Evolutionary conservation across 2,797 vertebrate genomes (phyloP).

Genomic region (Sarcophilus harrisii): DNA sequence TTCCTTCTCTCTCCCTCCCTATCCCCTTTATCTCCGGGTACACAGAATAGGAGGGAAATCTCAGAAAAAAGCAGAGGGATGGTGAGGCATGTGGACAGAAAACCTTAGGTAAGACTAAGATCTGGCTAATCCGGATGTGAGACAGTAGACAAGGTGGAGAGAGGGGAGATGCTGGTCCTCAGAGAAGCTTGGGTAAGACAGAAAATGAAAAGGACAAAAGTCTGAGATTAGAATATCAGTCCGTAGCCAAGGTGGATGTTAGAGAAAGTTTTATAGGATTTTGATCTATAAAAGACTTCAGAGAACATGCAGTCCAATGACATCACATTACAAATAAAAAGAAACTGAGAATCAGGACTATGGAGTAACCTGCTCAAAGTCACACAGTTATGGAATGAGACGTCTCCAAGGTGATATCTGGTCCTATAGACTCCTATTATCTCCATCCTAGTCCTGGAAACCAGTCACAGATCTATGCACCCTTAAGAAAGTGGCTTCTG

Average conservation of each 20-base stretch:
- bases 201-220: neutral
- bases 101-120: neutral
- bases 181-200: neutral
- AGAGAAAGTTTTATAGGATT: neutral
- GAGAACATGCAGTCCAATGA: neutral
- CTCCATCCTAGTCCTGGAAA: neutral
- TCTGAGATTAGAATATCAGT: neutral
- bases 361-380: neutral
- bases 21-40: neutral
- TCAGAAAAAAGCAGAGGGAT: neutral
- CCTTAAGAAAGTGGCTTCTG: neutral
- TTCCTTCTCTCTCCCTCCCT: too few relatives aligned
- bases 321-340: neutral
- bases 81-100: neutral
- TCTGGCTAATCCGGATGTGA: rapidly evolving
- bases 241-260: neutral
- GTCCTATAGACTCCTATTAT: neutral
- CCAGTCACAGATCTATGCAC: neutral
- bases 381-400: neutral
- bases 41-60: neutral
- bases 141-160: neutral
- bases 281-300: neutral
- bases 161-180: neutral
- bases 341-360: neutral
- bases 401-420: neutral